Evolutionary conservation across 2,797 vertebrate genomes (phyloP).

Genomic region (Muscicapa striata): DNA sequence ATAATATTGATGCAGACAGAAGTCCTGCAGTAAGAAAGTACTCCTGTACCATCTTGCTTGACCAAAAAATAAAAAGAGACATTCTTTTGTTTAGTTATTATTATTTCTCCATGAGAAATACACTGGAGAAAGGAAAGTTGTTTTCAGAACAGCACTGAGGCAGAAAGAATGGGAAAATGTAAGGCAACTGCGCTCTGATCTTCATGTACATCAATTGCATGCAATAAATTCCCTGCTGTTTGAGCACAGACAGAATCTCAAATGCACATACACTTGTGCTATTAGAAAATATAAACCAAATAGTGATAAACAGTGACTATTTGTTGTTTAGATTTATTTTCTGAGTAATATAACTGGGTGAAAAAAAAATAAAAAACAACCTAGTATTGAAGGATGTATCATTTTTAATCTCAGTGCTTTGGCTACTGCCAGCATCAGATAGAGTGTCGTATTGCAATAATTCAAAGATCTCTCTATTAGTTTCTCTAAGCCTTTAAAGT

Average conservation of each 20-base stretch:
- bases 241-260: conserved; percentile 72
- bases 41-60: background rate
- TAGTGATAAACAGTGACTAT: conserved; percentile 74
- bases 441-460: conserved; percentile 78
- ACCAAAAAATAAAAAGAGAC: background rate
- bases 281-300: conserved; percentile 80
- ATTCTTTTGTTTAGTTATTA: background rate
- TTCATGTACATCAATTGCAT: conserved; percentile 68
- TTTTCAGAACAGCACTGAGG: conserved; percentile 5
- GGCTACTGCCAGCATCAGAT: conserved; percentile 77
- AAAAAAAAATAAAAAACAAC: background rate
- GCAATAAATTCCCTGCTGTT: conserved; percentile 73
- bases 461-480: conserved; percentile 81
- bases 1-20: background rate
- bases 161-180: conserved; percentile 66
- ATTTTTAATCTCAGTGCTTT: conserved; percentile 81
- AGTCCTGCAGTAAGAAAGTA: background rate
- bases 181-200: conserved; percentile 71
- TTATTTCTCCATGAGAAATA: conserved; percentile 23
- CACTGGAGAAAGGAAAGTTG: conserved; percentile 28
- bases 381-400: conserved; percentile 76
- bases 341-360: conserved; percentile 68
- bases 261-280: conserved; percentile 67
- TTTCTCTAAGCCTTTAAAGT: conserved; percentile 78
- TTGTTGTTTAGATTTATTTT: conserved; percentile 81